These are phyloP conservation scores for Drosophila flavopinicola DNA, from an alignment of 2,888 invertebrate species.

Conservation along the genomic window DNA sequence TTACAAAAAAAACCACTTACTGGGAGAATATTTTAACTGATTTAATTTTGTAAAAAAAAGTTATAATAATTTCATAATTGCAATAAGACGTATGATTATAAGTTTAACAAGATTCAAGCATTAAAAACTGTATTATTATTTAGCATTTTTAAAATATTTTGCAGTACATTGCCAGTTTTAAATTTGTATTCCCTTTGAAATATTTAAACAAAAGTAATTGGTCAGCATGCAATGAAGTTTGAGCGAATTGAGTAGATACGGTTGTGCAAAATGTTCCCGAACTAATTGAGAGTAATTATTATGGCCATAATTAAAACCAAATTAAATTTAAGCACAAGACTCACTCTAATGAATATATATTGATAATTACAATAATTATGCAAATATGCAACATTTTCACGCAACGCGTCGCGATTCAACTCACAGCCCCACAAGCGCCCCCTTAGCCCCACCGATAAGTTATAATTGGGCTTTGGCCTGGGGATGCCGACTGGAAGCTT, in stretches of 20 bases:
- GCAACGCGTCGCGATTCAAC: constrained; percentile 44
- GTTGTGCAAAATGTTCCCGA: constrained; percentile 55
- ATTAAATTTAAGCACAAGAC: constrained; percentile 69
- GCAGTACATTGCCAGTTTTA: background rate
- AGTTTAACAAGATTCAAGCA: background rate
- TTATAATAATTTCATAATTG: background rate
- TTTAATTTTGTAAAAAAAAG: background rate
- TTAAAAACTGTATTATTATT: background rate
- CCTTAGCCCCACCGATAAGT: background rate
- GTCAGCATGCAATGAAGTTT: constrained; percentile 8
- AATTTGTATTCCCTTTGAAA: background rate
- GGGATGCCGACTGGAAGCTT: constrained; percentile 1
- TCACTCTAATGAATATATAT: constrained; percentile 71
- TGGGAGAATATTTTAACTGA: too few species aligned
- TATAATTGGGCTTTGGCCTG: constrained; percentile 24
- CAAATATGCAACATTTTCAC: constrained; percentile 65
- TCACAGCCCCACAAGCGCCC: constrained; percentile 7
- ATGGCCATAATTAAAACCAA: constrained; percentile 65
- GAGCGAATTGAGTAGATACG: constrained; percentile 20
- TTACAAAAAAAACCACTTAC: background rate
- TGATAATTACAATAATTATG: constrained; percentile 75
- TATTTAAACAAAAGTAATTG: background rate
- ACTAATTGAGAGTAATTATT: constrained; percentile 69
- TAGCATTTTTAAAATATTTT: background rate
- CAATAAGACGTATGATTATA: background rate